Conservation (phyloP, 37 sponge, comb jelly and placozoan species). For the Bolinopsis microptera region DNA sequence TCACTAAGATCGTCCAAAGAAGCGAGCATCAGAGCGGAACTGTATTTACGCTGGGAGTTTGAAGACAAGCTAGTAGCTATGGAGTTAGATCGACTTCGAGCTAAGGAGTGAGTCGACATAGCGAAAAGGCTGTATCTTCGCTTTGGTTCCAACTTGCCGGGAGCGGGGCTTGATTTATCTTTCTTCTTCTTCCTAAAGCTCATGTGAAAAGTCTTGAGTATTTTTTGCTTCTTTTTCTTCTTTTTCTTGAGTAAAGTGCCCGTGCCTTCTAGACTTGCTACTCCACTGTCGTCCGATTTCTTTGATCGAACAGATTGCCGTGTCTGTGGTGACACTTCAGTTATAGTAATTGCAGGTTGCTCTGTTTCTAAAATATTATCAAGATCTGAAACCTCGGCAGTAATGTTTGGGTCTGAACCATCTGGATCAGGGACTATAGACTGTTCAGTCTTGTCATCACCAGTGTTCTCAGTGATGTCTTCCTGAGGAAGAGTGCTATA, state of each 20-base stretch:
- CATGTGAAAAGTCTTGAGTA: background rate
- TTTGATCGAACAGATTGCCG: background rate
- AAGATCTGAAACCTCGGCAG: background rate
- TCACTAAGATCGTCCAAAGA: conserved; percentile 16
- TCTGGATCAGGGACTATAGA: background rate
- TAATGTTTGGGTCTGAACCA: background rate
- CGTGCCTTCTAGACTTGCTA: background rate
- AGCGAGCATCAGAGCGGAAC: background rate
- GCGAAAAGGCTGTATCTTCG: background rate
- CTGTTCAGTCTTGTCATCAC: background rate
- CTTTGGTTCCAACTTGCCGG: background rate
- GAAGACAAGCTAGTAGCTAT: background rate
- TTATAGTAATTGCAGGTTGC: background rate
- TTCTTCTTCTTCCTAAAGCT: background rate
- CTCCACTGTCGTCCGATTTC: background rate
- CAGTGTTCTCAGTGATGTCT: background rate
- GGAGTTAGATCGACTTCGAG: background rate
- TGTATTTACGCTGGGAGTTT: background rate
- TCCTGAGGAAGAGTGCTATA: background rate
- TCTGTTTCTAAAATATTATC: background rate
- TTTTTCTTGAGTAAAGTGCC: background rate
- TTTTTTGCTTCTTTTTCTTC: background rate
- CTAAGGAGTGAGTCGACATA: background rate
- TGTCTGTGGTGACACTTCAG: background rate
- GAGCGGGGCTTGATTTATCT: background rate